These are phyloP conservation scores for Epinephelus moara DNA, from an alignment of 2,113 vertebrate genomes.

Conservation along the genomic window DNA sequence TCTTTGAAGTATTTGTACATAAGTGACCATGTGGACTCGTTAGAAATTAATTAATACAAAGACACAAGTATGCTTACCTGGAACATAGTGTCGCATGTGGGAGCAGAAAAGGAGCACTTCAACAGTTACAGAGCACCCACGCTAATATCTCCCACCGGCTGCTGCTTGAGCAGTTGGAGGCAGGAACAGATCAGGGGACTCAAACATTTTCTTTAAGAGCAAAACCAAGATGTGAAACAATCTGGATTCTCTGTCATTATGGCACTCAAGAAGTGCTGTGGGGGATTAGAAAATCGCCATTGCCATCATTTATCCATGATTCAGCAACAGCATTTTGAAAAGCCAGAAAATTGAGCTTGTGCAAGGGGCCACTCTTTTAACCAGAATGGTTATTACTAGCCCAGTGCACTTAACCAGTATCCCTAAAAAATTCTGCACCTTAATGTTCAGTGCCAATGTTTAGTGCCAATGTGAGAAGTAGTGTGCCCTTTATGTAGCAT, in stretches of 20 bases:
- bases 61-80: background rate
- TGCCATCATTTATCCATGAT: background rate
- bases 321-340: background rate
- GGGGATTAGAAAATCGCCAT: background rate
- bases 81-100: background rate
- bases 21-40: background rate
- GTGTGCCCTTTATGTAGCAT: background rate
- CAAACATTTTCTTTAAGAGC: background rate
- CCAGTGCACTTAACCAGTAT: background rate
- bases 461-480: background rate
- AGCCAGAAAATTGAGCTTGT: background rate
- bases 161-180: constrained; percentile 22
- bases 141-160: background rate
- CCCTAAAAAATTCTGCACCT: background rate
- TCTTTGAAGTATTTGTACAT: constrained; percentile 14
- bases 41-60: background rate
- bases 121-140: background rate
- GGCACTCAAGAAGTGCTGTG: background rate
- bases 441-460: background rate
- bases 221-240: constrained; percentile 3
- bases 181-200: background rate
- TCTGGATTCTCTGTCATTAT: background rate
- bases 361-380: background rate
- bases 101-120: background rate
- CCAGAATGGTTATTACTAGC: background rate